Evolutionary conservation across 2,797 vertebrate species (phyloP), one percentile per base, ranked within the genome.

Genomic region (Ctenopoma kingsleyae): DNA sequence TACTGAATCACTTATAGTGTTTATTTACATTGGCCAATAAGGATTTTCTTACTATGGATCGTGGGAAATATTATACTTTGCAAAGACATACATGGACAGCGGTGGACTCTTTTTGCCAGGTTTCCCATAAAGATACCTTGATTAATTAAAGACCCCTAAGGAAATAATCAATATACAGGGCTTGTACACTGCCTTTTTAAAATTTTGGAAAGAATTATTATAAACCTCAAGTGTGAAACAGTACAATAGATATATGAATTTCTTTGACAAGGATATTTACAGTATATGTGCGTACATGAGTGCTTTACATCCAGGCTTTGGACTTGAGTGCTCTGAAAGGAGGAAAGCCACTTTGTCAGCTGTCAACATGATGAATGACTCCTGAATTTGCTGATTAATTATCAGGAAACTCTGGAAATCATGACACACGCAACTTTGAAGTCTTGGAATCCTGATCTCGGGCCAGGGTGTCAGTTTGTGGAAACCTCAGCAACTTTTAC

Each of bases 351-450:
- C 54, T 58, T 46, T 73, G 56, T 68, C 76, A 65, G 80, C 71
- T 71, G 72, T 86, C 76, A 62, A 43, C 66, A 54, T 86, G 85
- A 91, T 82, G 38, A 59, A 91, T 56, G 80, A 62, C 51, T 69
- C 23, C 59, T 16, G 15, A 51, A 68, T 52, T 36, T 48, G 48
- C 38, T 85, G 87, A 89, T 85, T 75, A 67, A 88, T 83, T 71
- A 65, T 51, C 62, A 50, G 78, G 84, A 80, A 83, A 73, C 71
- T 61, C 41, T 72, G 74, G 64, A 80, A 75, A 79, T 17, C 0
- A 43, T 15, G 50, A 49, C 67, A 49, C 67, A 52, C 4, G 32
- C 30, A 50, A 47, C 73, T 48, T 80, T 49, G 10, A 74, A 71
- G 78, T 51, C 60, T 41, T 13, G 13, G 48, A 50, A 20, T 36